Percentiles rank a stretch among this genome's conserved stretches.
Conservation (phyloP, 2,888 invertebrate species). For the Amitus sp. region DNA sequence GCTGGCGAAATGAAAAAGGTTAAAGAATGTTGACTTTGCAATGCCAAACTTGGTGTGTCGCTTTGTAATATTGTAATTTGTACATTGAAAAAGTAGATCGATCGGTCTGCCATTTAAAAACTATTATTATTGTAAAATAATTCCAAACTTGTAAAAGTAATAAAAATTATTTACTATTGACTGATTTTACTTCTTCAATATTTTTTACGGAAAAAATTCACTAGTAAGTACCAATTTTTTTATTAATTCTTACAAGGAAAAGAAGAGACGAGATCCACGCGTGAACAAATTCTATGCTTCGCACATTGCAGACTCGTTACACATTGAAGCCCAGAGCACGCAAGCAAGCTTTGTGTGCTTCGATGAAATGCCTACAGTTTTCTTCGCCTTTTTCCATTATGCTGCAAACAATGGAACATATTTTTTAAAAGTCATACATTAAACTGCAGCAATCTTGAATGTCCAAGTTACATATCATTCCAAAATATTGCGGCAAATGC, state of each 20-base stretch:
- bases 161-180: too few relatives aligned
- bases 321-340: constrained; percentile 95
- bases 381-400: constrained; percentile 93
- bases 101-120: too few relatives aligned
- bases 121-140: not conserved
- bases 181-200: too few relatives aligned
- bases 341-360: constrained; percentile 98
- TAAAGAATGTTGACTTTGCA: not conserved
- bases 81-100: not conserved
- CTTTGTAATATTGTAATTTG: constrained; percentile 8
- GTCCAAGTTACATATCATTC: not conserved
- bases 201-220: too few relatives aligned
- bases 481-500: not conserved
- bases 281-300: too few relatives aligned
- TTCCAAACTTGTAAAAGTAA: not conserved
- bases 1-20: constrained; percentile 7
- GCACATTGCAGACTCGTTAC: constrained; percentile 69
- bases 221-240: not conserved
- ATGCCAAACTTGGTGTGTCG: not conserved
- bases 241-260: not conserved
- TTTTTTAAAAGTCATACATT: constrained; percentile 9
- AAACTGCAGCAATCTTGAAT: not conserved
- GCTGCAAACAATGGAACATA: constrained; percentile 69
- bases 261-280: too few relatives aligned
- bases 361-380: constrained; percentile 88